A percentile compares a stretch with the other conserved stretches of the same genome.
These are phyloP conservation scores for Meleagris gallopavo DNA, from an alignment of 2,113 vertebrate genomes.

Conservation along the genomic window DNA sequence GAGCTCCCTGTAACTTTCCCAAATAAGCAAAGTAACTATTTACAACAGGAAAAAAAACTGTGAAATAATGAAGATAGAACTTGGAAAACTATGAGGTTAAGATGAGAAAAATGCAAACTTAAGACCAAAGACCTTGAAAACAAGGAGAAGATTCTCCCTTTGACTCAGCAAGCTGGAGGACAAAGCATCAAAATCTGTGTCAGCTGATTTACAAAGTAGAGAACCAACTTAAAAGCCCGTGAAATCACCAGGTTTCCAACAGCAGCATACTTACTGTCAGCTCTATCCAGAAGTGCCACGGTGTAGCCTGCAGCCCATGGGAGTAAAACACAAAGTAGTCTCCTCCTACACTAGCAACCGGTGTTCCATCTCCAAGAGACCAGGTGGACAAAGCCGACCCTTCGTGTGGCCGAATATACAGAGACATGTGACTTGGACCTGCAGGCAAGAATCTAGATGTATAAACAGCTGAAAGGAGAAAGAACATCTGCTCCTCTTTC, in stretches of 20 bases:
- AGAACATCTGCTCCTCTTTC: background rate
- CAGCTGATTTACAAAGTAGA: background rate
- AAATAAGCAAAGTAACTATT: background rate
- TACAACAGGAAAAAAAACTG: background rate
- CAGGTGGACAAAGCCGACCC: constrained; percentile 84
- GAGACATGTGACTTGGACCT: constrained; percentile 96
- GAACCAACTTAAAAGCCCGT: background rate
- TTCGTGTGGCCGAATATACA: constrained; percentile 85
- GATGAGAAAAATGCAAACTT: background rate
- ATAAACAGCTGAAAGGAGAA: background rate
- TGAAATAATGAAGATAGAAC: background rate
- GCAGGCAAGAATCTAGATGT: background rate
- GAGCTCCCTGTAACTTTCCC: background rate
- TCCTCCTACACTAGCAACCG: constrained; percentile 82
- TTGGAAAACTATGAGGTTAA: background rate
- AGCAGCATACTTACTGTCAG: constrained; percentile 79
- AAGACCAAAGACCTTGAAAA: background rate
- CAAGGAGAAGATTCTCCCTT: background rate
- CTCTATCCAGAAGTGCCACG: constrained; percentile 94
- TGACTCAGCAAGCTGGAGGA: background rate
- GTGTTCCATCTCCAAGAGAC: constrained; percentile 90
- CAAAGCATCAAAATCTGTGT: background rate
- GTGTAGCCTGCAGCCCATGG: constrained; percentile 85
- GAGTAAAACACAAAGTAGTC: constrained; percentile 98
- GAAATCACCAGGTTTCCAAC: fast-evolving